phyloP scores from a whole-genome alignment of 2,888 invertebrate species.

The Apamea monoglypha region DNA sequence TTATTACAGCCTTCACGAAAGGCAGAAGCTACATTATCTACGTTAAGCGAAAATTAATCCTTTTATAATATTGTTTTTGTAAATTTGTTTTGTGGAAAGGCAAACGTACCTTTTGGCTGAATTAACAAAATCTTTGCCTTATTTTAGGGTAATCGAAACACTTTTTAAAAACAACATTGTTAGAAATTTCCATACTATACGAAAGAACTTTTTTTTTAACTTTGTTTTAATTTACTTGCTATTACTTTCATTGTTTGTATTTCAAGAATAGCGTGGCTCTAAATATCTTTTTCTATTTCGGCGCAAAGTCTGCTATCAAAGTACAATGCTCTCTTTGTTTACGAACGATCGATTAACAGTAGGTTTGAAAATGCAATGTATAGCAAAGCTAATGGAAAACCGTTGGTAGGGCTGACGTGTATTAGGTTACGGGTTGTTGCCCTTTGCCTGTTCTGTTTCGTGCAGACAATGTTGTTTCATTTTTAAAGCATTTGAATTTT shows the following conservation, averaged over 20 bases:
- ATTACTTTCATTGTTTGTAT: conserved; percentile 38
- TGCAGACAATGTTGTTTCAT: conserved; percentile 56
- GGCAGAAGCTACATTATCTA: conserved; percentile 27
- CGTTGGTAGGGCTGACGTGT: conserved; percentile 62
- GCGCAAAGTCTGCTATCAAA: conserved; percentile 23
- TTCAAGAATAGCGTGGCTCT: conserved; percentile 62
- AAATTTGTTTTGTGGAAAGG: conserved; percentile 40
- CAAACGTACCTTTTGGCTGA: conserved; percentile 14
- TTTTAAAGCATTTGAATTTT: conserved; percentile 57
- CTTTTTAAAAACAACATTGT: conserved; percentile 3
- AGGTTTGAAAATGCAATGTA: conserved; percentile 65
- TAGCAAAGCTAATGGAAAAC: conserved; percentile 61
- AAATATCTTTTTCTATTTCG: conserved; percentile 39
- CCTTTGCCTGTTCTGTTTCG: conserved; percentile 66
- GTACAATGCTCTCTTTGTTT: conserved; percentile 70
- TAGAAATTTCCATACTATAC: conserved; percentile 4
- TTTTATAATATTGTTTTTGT: conserved; percentile 51
- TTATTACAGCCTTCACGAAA: conserved; percentile 43
- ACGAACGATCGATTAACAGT: conserved; percentile 65
- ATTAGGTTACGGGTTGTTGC: conserved; percentile 68
- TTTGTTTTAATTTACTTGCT: conserved; percentile 3
- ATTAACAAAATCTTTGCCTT: conserved; percentile 23
- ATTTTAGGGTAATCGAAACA: conserved; percentile 4
- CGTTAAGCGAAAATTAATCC: conserved; percentile 43
- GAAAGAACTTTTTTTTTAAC: not conserved